A percentile compares a stretch with the other conserved stretches of the same genome.
Evolutionary conservation across 2,797 vertebrate genomes (phyloP).

Genomic region (Ptychobarbus kaznakovi): DNA sequence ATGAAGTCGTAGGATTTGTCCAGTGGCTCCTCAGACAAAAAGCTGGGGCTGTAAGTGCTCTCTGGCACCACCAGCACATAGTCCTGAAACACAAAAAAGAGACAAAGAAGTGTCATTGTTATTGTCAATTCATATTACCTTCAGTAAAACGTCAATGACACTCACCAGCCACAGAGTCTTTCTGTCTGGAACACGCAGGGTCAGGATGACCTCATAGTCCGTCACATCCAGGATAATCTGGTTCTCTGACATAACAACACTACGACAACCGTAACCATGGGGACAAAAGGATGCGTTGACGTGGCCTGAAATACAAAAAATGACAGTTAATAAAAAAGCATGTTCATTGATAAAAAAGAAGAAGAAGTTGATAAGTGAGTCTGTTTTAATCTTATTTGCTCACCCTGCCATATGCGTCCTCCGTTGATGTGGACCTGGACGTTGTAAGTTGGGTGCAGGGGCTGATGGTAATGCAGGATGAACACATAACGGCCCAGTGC

Average conservation of each 20-base stretch:
- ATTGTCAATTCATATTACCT: background rate
- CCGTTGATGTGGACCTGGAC: slow-evolving; percentile 87
- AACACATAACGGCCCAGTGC: slow-evolving; percentile 89
- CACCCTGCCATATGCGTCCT: slow-evolving; percentile 93
- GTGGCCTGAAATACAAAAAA: slow-evolving; percentile 77
- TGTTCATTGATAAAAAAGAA: background rate
- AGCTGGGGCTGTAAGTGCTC: slow-evolving; percentile 83
- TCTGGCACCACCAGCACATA: slow-evolving; percentile 92
- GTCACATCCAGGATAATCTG: slow-evolving; percentile 89
- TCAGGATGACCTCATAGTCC: slow-evolving; percentile 86
- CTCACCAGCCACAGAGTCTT: slow-evolving; percentile 93
- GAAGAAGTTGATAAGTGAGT: background rate
- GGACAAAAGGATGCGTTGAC: slow-evolving; percentile 92
- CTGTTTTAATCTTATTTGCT: slow-evolving; percentile 53
- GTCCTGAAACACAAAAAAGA: slow-evolving; percentile 77
- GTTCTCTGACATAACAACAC: slow-evolving; percentile 87
- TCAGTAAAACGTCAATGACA: background rate
- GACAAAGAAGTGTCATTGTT: background rate
- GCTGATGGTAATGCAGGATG: slow-evolving; percentile 93
- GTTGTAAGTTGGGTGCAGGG: slow-evolving; percentile 82
- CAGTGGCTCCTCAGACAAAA: slow-evolving; percentile 88
- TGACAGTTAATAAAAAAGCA: background rate
- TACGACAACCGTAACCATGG: slow-evolving; percentile 90
- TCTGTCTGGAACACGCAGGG: slow-evolving; percentile 84
- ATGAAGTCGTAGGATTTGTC: slow-evolving; percentile 98